Evolutionary conservation across 2,797 vertebrate species (phyloP).

Genomic region (Adrianichthys oophorus): DNA sequence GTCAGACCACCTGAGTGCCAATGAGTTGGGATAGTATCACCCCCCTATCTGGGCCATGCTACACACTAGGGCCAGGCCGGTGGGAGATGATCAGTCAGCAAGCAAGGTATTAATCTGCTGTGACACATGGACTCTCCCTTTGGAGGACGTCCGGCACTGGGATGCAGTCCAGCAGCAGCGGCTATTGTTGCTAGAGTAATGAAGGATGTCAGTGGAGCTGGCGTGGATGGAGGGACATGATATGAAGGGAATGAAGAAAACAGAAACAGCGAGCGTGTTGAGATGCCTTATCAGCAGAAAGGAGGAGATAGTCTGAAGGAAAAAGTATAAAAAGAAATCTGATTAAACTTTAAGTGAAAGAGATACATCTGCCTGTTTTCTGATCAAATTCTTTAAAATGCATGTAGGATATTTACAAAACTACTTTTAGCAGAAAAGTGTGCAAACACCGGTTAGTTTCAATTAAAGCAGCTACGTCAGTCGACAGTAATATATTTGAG

Average conservation of each 20-base stretch:
- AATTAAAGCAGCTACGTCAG: no score
- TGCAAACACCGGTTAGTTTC: no score
- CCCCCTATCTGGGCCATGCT: slow-evolving; percentile 70
- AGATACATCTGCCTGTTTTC: no score
- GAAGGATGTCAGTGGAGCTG: slow-evolving; percentile 63
- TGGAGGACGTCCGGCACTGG: slow-evolving; percentile 71
- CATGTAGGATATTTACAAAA: no score
- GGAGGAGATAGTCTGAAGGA: slow-evolving; percentile 25
- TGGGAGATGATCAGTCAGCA: slow-evolving; percentile 77
- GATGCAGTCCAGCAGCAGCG: slow-evolving; percentile 71
- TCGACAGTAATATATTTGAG: no score
- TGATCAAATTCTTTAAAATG: no score
- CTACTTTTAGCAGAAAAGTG: no score
- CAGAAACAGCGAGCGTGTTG: slow-evolving; percentile 21
- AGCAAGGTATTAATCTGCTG: slow-evolving; percentile 78
- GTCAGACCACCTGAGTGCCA: slow-evolving; percentile 66
- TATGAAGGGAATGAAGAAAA: slow-evolving; percentile 38
- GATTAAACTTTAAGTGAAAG: no score
- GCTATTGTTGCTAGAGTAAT: slow-evolving; percentile 67
- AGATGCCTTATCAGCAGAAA: slow-evolving; percentile 54
- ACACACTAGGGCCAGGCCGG: slow-evolving; percentile 63
- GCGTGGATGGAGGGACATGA: slow-evolving; percentile 54
- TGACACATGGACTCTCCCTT: slow-evolving; percentile 74
- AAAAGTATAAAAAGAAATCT: slow-evolving; percentile 35
- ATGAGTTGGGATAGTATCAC: slow-evolving; percentile 63